These are phyloP conservation scores for Elaeidobius kamerunicus DNA, from an alignment of 2,888 invertebrate genomes.

Conservation along the genomic window DNA sequence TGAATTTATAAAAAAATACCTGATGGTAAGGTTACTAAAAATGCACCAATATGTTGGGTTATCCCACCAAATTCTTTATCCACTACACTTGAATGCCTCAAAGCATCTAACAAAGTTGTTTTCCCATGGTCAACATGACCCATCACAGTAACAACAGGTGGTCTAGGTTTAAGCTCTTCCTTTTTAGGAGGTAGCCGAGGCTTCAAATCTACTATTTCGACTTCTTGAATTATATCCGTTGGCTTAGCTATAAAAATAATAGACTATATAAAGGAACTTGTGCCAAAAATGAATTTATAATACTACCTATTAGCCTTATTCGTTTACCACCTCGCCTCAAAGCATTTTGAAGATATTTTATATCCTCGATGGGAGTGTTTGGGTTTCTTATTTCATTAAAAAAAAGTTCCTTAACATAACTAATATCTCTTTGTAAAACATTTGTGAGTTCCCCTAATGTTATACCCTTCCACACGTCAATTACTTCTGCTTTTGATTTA, in stretches of 20 bases:
- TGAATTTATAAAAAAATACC: slow-evolving; percentile 5
- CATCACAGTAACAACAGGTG: slow-evolving; percentile 98
- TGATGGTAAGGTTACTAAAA: slow-evolving; percentile 67
- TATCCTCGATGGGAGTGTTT: slow-evolving; percentile 41
- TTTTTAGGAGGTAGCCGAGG: slow-evolving; percentile 65
- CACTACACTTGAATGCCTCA: slow-evolving; percentile 83
- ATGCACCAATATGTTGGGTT: slow-evolving; percentile 98
- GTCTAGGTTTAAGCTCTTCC: slow-evolving; percentile 66
- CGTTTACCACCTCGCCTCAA: slow-evolving; percentile 44
- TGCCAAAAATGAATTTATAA: not conserved
- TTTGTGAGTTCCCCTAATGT: slow-evolving; percentile 72
- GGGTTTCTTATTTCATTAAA: slow-evolving; percentile 40
- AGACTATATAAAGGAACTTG: not conserved
- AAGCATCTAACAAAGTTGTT: slow-evolving; percentile 89
- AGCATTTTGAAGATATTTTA: slow-evolving; percentile 44
- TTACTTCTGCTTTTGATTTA: slow-evolving; percentile 54
- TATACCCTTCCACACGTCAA: slow-evolving; percentile 79
- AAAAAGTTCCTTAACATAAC: slow-evolving; percentile 51
- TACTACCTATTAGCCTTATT: slow-evolving; percentile 44
- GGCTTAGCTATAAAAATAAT: slow-evolving; percentile 37
- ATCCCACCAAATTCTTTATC: slow-evolving; percentile 96
- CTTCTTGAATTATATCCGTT: slow-evolving; percentile 32
- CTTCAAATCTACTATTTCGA: slow-evolving; percentile 49
- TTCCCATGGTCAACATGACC: slow-evolving; percentile 99
- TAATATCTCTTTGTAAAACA: slow-evolving; percentile 60